A percentile compares a stretch with the other conserved stretches of the same genome.
These are phyloP conservation scores for Rostratula benghalensis DNA, from an alignment of 2,113 vertebrate species.

Conservation along the genomic window DNA sequence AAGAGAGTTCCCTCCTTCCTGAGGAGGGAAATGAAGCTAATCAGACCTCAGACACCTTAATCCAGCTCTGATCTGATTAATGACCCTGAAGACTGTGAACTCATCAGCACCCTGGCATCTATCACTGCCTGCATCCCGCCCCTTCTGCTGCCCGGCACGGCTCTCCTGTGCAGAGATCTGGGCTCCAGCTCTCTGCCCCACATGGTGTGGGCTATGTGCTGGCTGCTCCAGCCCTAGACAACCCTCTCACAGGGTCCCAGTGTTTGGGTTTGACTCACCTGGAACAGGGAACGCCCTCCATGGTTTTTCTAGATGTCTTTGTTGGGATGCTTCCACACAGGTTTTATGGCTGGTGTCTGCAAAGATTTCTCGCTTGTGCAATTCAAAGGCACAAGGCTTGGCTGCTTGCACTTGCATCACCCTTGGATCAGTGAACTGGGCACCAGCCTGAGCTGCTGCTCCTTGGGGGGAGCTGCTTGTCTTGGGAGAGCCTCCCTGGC, in stretches of 20 bases:
- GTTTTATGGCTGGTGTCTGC: background rate
- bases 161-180: background rate
- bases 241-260: background rate
- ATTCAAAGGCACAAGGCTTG: background rate
- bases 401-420: background rate
- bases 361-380: background rate
- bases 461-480: background rate
- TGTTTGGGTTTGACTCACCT: background rate
- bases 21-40: conserved; percentile 72
- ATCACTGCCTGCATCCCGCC: conserved; percentile 47
- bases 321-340: background rate
- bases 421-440: background rate
- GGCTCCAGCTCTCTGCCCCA: background rate
- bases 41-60: conserved; percentile 66
- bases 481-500: background rate
- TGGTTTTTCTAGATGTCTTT: background rate
- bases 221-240: background rate
- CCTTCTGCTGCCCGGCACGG: background rate
- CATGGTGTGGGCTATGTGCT: accelerated
- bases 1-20: conserved; percentile 64
- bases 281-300: background rate
- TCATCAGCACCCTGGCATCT: conserved; percentile 64
- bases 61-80: conserved; percentile 71
- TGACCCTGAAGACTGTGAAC: conserved; percentile 55
- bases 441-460: background rate